Conservation (phyloP, 2,113 vertebrate genomes). For the Istiophorus platypterus region DNA sequence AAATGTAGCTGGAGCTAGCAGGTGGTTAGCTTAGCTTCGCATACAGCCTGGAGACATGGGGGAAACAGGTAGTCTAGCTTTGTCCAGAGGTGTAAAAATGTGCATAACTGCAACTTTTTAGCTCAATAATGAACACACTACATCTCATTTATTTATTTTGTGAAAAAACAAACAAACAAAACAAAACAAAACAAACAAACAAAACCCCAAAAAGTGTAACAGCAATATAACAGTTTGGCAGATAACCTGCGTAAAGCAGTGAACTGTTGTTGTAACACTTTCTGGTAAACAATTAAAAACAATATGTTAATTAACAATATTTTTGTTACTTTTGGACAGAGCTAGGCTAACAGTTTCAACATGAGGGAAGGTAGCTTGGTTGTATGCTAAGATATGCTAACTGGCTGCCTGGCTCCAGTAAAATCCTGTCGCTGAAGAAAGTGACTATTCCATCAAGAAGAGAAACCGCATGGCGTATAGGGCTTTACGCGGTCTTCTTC, state of each 20-base stretch:
- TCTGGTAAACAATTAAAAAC: neutral
- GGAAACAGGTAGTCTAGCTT: neutral
- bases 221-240: neutral
- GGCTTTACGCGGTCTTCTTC: too few species aligned
- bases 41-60: neutral
- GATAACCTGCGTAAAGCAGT: neutral
- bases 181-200: too few species aligned
- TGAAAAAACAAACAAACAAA: too few species aligned
- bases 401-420: neutral
- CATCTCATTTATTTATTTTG: neutral
- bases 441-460: neutral
- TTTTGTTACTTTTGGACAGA: neutral
- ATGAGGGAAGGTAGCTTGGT: too few species aligned
- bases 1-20: neutral
- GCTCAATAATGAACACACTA: neutral
- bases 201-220: too few species aligned
- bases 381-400: neutral
- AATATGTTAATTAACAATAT: neutral
- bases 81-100: neutral
- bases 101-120: neutral
- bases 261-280: constrained; percentile 7
- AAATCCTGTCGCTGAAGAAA: neutral
- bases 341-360: neutral
- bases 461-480: neutral
- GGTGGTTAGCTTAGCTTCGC: neutral